Conservation (phyloP, 1,140 invertebrate species). For the Tetramorium simillimum region DNA sequence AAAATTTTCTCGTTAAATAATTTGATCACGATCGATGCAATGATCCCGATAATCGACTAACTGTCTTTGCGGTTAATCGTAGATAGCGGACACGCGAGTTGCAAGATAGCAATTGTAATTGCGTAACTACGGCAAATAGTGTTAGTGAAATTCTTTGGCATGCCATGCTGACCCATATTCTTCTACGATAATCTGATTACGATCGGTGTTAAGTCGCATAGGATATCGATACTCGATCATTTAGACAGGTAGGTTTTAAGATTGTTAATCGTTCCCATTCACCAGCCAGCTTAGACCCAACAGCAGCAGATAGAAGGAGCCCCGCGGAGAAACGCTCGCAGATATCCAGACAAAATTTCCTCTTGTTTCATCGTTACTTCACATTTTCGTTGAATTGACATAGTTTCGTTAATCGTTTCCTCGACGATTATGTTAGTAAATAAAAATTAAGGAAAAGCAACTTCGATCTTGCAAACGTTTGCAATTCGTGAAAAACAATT, state of each 20-base stretch:
- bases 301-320: conserved; percentile 78
- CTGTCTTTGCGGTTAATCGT: conserved; percentile 21
- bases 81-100: conserved; percentile 46
- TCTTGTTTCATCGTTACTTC: conserved; percentile 34
- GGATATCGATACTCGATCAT: conserved; percentile 56
- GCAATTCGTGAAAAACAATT: conserved; percentile 30
- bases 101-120: conserved; percentile 39
- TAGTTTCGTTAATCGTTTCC: conserved; percentile 1
- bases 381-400: conserved; percentile 11
- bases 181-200: conserved; percentile 35
- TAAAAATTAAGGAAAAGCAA: conserved; percentile 21
- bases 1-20: background rate
- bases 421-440: conserved; percentile 36
- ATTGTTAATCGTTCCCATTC: conserved; percentile 76
- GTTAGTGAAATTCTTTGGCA: conserved; percentile 73
- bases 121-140: conserved; percentile 53
- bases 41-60: conserved; percentile 19
- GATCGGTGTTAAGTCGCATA: conserved; percentile 61
- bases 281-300: conserved; percentile 76
- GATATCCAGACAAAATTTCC: conserved; percentile 23
- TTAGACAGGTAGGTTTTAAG: conserved; percentile 61
- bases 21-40: conserved; percentile 29
- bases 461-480: background rate
- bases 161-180: conserved; percentile 75
- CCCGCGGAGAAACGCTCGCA: conserved; percentile 67